Percentiles rank a stretch among this genome's conserved stretches.
Evolutionary conservation across 2,113 vertebrate genomes (phyloP).

Genomic region (Microtus ochrogaster): DNA sequence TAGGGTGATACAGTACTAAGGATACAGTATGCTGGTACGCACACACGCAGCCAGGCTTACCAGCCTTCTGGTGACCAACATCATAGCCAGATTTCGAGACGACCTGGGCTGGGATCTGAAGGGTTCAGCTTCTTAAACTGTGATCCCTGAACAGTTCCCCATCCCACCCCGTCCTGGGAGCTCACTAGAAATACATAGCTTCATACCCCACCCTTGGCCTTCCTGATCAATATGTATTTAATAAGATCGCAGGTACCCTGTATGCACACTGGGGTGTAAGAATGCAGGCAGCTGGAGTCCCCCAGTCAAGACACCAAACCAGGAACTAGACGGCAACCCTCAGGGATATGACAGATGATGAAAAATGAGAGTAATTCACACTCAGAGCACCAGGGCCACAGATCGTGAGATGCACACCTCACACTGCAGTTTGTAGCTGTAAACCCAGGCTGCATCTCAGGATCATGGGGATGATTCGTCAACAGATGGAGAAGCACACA

Average conservation of each 20-base stretch:
- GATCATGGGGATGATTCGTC: not conserved
- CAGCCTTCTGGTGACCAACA: not conserved
- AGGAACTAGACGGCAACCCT: not conserved
- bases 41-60: not conserved
- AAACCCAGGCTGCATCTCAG: not conserved
- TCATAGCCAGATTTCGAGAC: too few relatives aligned
- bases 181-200: not conserved
- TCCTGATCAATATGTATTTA: not conserved
- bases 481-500: not conserved
- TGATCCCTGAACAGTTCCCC: not conserved
- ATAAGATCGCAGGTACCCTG: not conserved
- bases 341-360: not conserved
- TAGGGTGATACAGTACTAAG: too few relatives aligned
- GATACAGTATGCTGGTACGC: too few relatives aligned
- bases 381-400: not conserved
- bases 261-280: not conserved
- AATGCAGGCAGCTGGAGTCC: not conserved
- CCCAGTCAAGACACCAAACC: not conserved
- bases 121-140: not conserved
- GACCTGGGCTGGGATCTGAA: not conserved
- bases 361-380: not conserved
- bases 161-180: not conserved
- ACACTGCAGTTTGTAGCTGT: not conserved
- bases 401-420: too few relatives aligned
- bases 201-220: not conserved